phyloP scores from a whole-genome alignment of 2,888 invertebrate species.

The Luperina testacea region DNA sequence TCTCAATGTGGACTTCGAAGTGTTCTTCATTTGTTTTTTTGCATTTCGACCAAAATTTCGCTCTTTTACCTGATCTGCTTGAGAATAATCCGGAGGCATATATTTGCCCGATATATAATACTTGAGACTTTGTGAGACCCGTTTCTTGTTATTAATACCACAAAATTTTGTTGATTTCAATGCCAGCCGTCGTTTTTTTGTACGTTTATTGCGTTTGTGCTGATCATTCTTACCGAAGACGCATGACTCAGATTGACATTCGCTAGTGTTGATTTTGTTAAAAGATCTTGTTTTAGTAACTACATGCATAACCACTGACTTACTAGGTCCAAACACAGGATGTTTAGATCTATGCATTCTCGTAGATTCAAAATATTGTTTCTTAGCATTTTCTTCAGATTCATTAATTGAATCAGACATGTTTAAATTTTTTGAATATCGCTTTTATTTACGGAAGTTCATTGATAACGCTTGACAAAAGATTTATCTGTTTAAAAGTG shows the following conservation, averaged over 20 bases:
- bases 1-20: constrained; percentile 35
- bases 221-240: constrained; percentile 21
- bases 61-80: constrained; percentile 4
- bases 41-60: not conserved
- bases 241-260: constrained; percentile 52
- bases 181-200: constrained; percentile 26
- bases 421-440: not conserved
- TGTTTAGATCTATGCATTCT: constrained; percentile 27
- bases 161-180: constrained; percentile 25
- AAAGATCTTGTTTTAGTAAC: constrained; percentile 5
- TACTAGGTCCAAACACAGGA: constrained; percentile 44
- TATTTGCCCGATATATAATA: constrained; percentile 30
- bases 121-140: constrained; percentile 12
- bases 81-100: constrained; percentile 19
- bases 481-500: not conserved
- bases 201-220: constrained; percentile 18
- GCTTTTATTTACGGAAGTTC: constrained; percentile 2
- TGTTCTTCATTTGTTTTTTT: not conserved
- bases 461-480: constrained; percentile 7
- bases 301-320: constrained; percentile 49
- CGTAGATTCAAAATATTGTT: constrained; percentile 3
- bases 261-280: constrained; percentile 10
- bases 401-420: constrained; percentile 22
- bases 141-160: constrained; percentile 12
- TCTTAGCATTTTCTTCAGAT: not conserved